Percentiles rank a stretch among this genome's conserved stretches.
Conservation (phyloP, 2,888 invertebrate genomes). For the Gymnosoma rotundatum region DNA sequence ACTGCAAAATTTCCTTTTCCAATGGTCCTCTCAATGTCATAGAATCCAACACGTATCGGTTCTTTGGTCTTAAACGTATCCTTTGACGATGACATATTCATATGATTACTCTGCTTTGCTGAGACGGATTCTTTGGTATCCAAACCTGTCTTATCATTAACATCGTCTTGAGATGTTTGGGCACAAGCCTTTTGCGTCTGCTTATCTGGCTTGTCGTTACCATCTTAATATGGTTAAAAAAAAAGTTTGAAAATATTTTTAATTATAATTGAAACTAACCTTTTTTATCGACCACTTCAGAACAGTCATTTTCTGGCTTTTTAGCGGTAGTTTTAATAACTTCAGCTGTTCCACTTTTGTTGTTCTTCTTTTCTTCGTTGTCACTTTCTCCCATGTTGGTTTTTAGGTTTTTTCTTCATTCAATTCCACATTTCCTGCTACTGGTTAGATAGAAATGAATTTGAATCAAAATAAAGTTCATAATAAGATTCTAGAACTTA, state of each 20-base stretch:
- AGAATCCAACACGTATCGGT: constrained; percentile 96
- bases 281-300: constrained; percentile 37
- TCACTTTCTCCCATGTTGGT: constrained; percentile 69
- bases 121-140: constrained; percentile 57
- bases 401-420: background rate
- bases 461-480: too few species aligned
- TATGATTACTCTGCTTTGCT: constrained; percentile 40
- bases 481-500: too few species aligned
- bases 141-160: constrained; percentile 7
- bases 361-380: constrained; percentile 63
- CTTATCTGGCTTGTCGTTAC: constrained; percentile 55
- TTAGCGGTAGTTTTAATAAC: constrained; percentile 36
- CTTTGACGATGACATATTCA: constrained; percentile 69
- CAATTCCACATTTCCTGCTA: constrained; percentile 41
- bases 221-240: constrained; percentile 59
- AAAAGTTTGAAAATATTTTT: background rate
- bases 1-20: constrained; percentile 99
- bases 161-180: constrained; percentile 51
- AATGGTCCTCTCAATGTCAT: constrained; percentile 98
- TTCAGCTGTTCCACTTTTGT: constrained; percentile 45
- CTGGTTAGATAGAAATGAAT: constrained; percentile 5
- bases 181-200: constrained; percentile 9
- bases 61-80: constrained; percentile 83
- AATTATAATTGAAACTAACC: constrained; percentile 22
- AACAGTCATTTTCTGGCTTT: constrained; percentile 52